Percentiles rank a stretch among this genome's conserved stretches.
Evolutionary conservation across 2,797 vertebrate species (phyloP).

Genomic region (Tokudaia muenninki): DNA sequence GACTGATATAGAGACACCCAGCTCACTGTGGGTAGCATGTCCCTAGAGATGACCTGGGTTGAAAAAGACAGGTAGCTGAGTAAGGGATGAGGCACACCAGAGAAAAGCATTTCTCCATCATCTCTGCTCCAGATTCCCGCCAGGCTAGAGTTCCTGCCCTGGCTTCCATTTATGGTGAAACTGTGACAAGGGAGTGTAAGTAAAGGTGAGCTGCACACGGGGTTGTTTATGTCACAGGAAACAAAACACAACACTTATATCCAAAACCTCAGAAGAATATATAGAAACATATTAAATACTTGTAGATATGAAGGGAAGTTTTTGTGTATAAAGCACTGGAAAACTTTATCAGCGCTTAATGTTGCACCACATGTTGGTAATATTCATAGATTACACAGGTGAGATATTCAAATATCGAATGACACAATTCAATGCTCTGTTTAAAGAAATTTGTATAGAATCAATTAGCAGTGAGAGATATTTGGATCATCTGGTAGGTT

Average conservation of each 20-base stretch:
- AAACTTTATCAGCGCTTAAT: not conserved
- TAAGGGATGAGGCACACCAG: not conserved
- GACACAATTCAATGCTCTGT: not conserved
- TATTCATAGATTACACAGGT: not conserved
- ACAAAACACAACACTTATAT: not conserved
- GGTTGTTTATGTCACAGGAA: not conserved
- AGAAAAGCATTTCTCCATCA: not conserved
- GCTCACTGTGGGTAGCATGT: not conserved
- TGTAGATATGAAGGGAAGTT: not conserved
- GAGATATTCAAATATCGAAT: not conserved
- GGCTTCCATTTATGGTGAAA: not conserved
- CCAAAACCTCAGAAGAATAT: not conserved
- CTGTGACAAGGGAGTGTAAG: not conserved
- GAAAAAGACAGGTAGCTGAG: not conserved
- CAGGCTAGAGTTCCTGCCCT: not conserved
- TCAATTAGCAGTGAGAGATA: not conserved
- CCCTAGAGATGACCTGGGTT: not conserved
- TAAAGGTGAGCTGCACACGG: no score
- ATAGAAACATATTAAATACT: not conserved
- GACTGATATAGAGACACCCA: not conserved
- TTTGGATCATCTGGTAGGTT: not conserved
- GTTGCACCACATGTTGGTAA: not conserved
- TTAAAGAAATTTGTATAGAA: not conserved
- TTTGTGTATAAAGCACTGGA: not conserved
- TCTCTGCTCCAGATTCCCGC: not conserved